These are phyloP conservation scores for Ciconia stormi DNA, from an alignment of 2,113 vertebrate species.

Conservation along the genomic window DNA sequence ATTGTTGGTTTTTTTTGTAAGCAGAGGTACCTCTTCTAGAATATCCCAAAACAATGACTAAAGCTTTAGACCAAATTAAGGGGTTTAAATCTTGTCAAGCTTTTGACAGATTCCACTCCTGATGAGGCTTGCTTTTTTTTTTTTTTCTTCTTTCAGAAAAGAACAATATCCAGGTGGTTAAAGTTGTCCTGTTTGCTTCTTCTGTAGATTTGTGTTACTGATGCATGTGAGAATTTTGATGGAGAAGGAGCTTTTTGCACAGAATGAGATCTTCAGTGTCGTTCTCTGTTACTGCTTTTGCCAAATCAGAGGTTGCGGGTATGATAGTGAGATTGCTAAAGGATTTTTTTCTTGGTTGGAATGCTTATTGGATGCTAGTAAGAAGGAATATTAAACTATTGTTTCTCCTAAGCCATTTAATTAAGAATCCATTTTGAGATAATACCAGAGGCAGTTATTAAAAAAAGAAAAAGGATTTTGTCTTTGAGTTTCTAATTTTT, in stretches of 20 bases:
- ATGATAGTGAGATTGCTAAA: background rate
- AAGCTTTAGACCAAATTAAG: background rate
- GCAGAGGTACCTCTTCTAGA: background rate
- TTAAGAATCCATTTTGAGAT: background rate
- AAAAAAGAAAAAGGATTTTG: background rate
- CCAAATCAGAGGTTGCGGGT: background rate
- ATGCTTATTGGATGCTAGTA: background rate
- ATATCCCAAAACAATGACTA: background rate
- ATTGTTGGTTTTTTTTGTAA: background rate
- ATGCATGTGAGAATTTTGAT: background rate
- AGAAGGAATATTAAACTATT: background rate
- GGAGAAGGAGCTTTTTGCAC: background rate
- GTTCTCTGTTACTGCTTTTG: background rate
- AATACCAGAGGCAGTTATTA: background rate
- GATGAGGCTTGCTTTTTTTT: background rate
- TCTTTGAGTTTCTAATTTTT: background rate
- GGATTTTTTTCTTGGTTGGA: background rate
- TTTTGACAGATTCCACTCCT: background rate
- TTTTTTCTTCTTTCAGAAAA: background rate
- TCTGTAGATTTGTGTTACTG: background rate
- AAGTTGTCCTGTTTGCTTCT: background rate
- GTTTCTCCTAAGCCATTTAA: constrained; percentile 1
- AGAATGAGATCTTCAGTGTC: background rate
- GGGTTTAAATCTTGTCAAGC: background rate
- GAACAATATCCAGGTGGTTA: background rate